Conservation (phyloP, 2,797 vertebrate genomes). For the Borostomias antarcticus region DNA sequence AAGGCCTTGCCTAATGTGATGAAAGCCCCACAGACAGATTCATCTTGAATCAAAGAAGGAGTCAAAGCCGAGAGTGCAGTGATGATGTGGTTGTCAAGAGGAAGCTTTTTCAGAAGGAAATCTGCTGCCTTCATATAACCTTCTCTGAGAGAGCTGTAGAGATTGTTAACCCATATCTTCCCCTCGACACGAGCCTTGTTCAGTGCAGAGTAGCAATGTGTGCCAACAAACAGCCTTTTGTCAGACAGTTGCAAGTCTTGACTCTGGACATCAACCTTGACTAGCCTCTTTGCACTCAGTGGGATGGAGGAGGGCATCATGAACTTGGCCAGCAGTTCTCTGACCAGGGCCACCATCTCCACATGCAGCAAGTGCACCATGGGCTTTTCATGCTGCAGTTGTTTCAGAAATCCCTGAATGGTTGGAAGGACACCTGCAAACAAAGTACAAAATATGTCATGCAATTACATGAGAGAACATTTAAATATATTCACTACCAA, state of each 20-base stretch:
- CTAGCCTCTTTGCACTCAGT: constrained; percentile 8
- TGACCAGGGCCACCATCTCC: constrained; percentile 23
- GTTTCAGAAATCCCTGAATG: constrained; percentile 15
- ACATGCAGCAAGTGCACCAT: constrained; percentile 23
- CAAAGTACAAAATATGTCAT: too few species aligned
- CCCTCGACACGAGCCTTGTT: constrained; percentile 20
- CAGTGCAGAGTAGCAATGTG: constrained; percentile 18
- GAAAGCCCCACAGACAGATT: constrained; percentile 28
- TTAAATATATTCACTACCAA: too few species aligned
- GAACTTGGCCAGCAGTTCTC: constrained; percentile 14
- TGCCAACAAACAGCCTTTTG: constrained; percentile 44
- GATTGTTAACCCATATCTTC: constrained; percentile 26
- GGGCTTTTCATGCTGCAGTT: constrained; percentile 24
- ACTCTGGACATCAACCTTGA: constrained; percentile 23
- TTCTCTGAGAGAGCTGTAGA: constrained; percentile 35
- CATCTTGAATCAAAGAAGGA: constrained; percentile 30
- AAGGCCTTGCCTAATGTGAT: constrained; percentile 38
- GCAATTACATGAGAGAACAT: too few species aligned
- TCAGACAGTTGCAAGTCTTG: constrained; percentile 35
- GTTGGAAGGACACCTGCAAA: constrained; percentile 34
- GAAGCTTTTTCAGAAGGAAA: constrained; percentile 41
- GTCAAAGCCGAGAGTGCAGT: constrained; percentile 33
- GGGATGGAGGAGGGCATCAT: constrained; percentile 9
- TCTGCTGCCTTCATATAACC: constrained; percentile 37
- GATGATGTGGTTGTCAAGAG: constrained; percentile 32